Evolutionary conservation across 2,113 vertebrate species (phyloP).

Genomic region (Deroptyus accipitrinus): DNA sequence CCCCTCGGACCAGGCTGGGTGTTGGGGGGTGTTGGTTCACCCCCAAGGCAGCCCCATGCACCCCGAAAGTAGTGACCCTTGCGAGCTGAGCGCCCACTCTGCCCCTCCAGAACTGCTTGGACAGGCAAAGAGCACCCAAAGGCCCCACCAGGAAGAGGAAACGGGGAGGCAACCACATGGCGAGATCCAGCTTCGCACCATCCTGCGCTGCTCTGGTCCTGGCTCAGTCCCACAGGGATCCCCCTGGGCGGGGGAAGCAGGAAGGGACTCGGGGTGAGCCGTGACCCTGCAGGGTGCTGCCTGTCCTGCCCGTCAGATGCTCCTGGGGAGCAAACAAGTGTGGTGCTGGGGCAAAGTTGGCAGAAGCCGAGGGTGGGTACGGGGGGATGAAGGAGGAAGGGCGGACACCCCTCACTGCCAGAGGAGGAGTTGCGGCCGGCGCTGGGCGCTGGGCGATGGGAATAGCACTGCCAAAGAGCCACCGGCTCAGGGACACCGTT

Average conservation of each 20-base stretch:
- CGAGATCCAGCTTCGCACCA: neutral
- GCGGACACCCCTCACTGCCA: fast-evolving
- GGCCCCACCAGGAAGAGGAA: neutral
- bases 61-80: neutral
- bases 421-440: neutral
- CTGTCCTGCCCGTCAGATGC: fast-evolving
- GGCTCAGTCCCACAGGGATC: fast-evolving
- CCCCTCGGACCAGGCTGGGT: neutral
- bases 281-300: neutral
- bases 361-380: fast-evolving
- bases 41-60: neutral
- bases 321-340: neutral
- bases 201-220: no score
- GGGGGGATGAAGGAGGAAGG: fast-evolving
- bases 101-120: neutral
- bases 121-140: neutral
- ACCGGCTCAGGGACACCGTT: fast-evolving
- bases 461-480: neutral
- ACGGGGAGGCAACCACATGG: fast-evolving
- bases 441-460: neutral
- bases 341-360: neutral
- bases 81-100: neutral
- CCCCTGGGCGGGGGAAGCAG: fast-evolving
- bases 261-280: fast-evolving
- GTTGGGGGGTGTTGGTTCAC: neutral